Evolutionary conservation across 2,888 invertebrate species (phyloP), one percentile per base, ranked within the genome.

Genomic region (Argyresthia albistria): DNA sequence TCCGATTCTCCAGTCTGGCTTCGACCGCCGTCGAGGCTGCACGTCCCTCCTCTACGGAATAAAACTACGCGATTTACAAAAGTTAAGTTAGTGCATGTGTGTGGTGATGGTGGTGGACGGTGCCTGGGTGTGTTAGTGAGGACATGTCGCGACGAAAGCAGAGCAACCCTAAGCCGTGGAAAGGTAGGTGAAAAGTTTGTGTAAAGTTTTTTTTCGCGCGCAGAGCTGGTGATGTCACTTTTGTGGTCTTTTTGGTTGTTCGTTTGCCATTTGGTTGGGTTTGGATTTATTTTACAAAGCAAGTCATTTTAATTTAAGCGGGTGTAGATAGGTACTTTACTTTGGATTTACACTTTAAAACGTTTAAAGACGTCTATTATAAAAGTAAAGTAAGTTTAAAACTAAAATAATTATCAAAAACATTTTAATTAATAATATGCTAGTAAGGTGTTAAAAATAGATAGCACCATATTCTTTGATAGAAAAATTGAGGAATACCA

Each of bases 81-180:
- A 4, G 15, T 16, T 10, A 6, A 16, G 16, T 35, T 46, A 0
- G 16, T 15, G 11, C 10, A 8, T 12, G 51, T 51, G 55, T 51
- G 57, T 53, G 55, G 55, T 55, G 52, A 46, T 50, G 54, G 53
- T 55, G 49, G 56, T 55, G 55, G 53, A 50, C 52, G 53, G 50
- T 43, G 50, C 50, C 48, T 53, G 55, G 43, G 56, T 16, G 25
- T 12, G 46, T 11, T 52, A 79, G 25, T 25, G 25, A 25, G 82
- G 84, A 75, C 81, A 97, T 97, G 96, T 97, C 97, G 81, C 93
- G 97, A 83, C 91, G 97, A 89, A 97, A 97, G 91, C 97, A 97
- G 91, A 95, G 95, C 89, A 96, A 97, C 89, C 97, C 97, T 69
- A 97, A 97, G 89, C 96, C 97, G 79, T 91, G 96, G 73, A 97